Evolutionary conservation across 2,888 invertebrate genomes (phyloP), one percentile per base, ranked within the genome.

Genomic region (Linhomoeus sp.): DNA sequence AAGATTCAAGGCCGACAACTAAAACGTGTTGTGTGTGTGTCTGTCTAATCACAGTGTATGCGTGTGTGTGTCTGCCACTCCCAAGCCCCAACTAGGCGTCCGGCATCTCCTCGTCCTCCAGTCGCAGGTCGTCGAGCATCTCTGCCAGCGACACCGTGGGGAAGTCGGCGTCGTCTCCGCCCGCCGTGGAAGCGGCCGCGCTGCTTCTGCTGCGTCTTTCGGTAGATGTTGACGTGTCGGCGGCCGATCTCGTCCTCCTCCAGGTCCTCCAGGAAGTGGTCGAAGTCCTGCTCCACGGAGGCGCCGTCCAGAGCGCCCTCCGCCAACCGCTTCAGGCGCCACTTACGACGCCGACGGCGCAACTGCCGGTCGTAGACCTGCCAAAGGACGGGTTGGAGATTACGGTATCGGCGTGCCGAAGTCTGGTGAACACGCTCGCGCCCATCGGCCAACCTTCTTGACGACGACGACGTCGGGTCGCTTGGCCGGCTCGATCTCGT

Each of bases 261-360:
- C 53, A 97, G 70, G 63, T 97, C 97, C 58, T 94, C 87, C 68
- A 94, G 72, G 71, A 97, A 97, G 56, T 90, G 90, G 57, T 80
- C 78, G 69, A 84, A 92, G 58, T 92, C 90, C 67, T 56, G 65
- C 41, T 67, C 63, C 26, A 64, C 61, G 43, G 66, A 66, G 37
- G 61, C 64, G 2, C 66, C 64, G 22, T 70, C 69, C 33, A 59
- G 55, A 53, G 36, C 66, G 37, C 66, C 64, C n/a, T 66, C 63
- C 38, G 68, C 76, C 66, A 94, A 75, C 66, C 85, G 85, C 59
- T 81, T 80, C 36, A 97, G 74, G 65, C 87, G 88, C 94, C 94
- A 97, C 53, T 77, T 74, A 33, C 75, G 76, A 29, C 77, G 77
- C 48, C 77, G 76, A n/a, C 78, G 75, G 35, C 83, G 72, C 0